Base-by-base conservation (phyloP, 2,113 vertebrate species). In the Colossoma macropomum region DNA sequence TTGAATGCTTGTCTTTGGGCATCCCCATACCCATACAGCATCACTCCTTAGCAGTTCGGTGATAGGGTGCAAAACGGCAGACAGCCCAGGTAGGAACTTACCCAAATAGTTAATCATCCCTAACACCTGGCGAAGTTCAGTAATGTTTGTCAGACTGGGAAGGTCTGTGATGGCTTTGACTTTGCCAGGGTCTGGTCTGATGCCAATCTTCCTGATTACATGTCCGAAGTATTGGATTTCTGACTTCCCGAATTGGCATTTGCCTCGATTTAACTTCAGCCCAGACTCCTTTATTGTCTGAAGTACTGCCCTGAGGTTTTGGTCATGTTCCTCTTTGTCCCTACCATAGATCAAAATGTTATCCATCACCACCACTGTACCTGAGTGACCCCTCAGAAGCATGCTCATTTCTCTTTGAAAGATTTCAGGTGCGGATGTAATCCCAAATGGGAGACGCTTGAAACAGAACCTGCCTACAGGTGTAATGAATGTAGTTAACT, bases 181-280 rank as follows among this genome's bases (percentile, higher is more conserved):
- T n/a, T 71, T 84, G 10, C 54, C 28, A 4, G 23, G 19, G 30
- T 86, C 83, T 34, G 81, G 77, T 23, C 38, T 74, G 25, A 82
- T 86, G 0, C 66, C 82, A 30, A 79, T 62, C 54, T 66, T 41
- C 6, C 83, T 56, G 19, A 88, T 88, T 5, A 83, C 19, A 52
- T 88, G 85, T 41, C 76, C 82, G 1, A 82, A 86, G 52, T 81
- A 86, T 16, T 68, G 25, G 9, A 85, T 75, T 12, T 87, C 86
- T 17, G 75, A 80, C 48, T 84, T 79, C 8, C 45, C 54, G 34
- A 87, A 86, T 23, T 80, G 75, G 30, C 52, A 56, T 56, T 56
- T 56, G n/a, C n/a, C n/a, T n/a, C n/a, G n/a, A n/a, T n/a, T n/a
- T 56, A 56, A 16, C 52, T 56, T 56, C 52, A 56, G 52, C 15